phyloP scores from a whole-genome alignment of 2,797 vertebrate species.

The Steatocranus sp. region DNA sequence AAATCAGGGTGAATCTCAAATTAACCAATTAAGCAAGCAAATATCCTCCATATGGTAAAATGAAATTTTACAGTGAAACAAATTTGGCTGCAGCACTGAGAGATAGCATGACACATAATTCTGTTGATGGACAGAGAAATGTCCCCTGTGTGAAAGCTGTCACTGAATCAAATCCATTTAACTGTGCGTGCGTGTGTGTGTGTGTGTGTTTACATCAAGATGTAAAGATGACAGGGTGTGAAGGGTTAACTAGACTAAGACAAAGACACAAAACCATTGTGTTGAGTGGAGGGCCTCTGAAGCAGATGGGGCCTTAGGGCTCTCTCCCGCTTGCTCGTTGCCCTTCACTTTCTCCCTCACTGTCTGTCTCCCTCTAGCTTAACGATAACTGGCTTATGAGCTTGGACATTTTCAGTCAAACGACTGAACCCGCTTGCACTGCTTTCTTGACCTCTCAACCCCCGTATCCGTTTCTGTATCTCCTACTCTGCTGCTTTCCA shows the following conservation, averaged over 20 bases:
- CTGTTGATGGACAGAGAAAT: slow-evolving; percentile 2
- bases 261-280: slow-evolving; percentile 72
- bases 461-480: background rate
- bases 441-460: background rate
- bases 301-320: slow-evolving; percentile 51
- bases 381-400: slow-evolving; percentile 18
- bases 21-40: background rate
- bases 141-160: slow-evolving; percentile 21
- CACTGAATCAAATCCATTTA: slow-evolving; percentile 17
- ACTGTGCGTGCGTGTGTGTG: background rate
- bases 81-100: background rate
- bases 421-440: slow-evolving; percentile 5
- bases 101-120: background rate
- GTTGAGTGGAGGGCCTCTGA: slow-evolving; percentile 59
- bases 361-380: background rate
- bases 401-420: slow-evolving; percentile 13
- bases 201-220: slow-evolving; percentile 21
- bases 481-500: background rate
- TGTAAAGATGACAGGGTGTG: slow-evolving; percentile 53
- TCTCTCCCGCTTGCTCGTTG: background rate
- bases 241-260: slow-evolving; percentile 77
- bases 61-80: background rate
- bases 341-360: background rate
- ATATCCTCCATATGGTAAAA: background rate
- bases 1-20: background rate